A percentile compares a stretch with the other conserved stretches of the same genome.
These are phyloP conservation scores for Nezara viridula DNA, from an alignment of 2,888 invertebrate species.

Conservation along the genomic window DNA sequence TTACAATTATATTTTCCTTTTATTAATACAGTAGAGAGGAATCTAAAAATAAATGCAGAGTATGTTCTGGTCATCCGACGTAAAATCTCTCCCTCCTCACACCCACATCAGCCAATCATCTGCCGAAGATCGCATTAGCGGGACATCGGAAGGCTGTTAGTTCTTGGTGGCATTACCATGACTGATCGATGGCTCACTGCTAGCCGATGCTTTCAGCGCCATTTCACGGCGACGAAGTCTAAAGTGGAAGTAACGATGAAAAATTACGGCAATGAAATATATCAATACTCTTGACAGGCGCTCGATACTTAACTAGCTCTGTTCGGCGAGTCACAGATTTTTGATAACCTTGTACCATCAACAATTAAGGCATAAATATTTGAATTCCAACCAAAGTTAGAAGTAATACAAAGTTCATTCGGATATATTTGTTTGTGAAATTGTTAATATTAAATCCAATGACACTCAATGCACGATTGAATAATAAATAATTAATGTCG, in stretches of 20 bases:
- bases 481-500: too few relatives aligned
- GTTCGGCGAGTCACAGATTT: neutral
- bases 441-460: too few relatives aligned
- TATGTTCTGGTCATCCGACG: too few relatives aligned
- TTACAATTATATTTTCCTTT: too few relatives aligned
- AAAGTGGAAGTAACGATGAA: conserved; percentile 41
- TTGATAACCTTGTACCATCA: neutral
- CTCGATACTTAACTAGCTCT: neutral
- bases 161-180: neutral
- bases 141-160: neutral
- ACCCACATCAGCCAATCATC: neutral
- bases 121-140: neutral
- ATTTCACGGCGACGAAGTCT: neutral
- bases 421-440: too few relatives aligned
- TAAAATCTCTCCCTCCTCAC: neutral
- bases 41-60: too few relatives aligned
- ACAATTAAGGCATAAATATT: neutral
- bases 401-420: too few relatives aligned
- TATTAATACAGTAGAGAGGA: too few relatives aligned
- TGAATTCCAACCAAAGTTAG: too few relatives aligned
- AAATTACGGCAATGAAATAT: neutral
- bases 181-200: neutral
- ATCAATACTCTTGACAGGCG: neutral
- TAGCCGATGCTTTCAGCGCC: neutral
- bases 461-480: too few relatives aligned